Evolutionary conservation across 1,140 invertebrate genomes (phyloP), one percentile per base, ranked within the genome.

Genomic region (Drosophila nigrodunni): DNA sequence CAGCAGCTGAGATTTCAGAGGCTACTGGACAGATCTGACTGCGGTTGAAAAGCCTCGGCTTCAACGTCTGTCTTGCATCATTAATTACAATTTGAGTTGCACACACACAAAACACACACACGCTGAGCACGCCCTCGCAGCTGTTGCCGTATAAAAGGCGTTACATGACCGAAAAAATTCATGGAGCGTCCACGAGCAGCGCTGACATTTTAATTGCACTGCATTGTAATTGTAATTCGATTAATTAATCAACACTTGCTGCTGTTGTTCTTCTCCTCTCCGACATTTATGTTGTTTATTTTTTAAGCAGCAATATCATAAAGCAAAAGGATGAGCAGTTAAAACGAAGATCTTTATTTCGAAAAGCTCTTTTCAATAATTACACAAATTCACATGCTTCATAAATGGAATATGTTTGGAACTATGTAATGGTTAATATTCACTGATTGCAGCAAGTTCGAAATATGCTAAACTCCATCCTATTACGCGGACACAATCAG

Each of bases 161-260:
- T 74, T 62, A 61, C 58, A 70, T 58, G 66, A 35, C 49, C 43
- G 11, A 57, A 74, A 74, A 69, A 61, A 62, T 44, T 59, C 61
- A 74, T 74, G 65, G 30, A 34, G 25, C 49, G 21, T 50, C 15
- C 50, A 55, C 41, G 4, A 25, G 37, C 80, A 58, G 77, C 59
- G 81, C 80, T 85, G 86, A 89, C 86, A 89, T 89, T 89, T 89
- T 89, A 89, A 89, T 89, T 89, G 85, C 85, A 76, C 75, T 81
- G 77, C 85, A 89, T 82, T 89, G 74, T 74, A 21, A 41, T 39
- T 57, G 78, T 90, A 90, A 89, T 89, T 85, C 72, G 80, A 75
- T 81, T 89, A 89, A 89, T 89, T 89, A 89, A 89, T 89, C 85
- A 89, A 90, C 80, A 78, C 62, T 73, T 67, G 13, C 62, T 65